Base-by-base conservation (phyloP, 2,797 vertebrate genomes). In the Myoxocephalus aenaeus region DNA sequence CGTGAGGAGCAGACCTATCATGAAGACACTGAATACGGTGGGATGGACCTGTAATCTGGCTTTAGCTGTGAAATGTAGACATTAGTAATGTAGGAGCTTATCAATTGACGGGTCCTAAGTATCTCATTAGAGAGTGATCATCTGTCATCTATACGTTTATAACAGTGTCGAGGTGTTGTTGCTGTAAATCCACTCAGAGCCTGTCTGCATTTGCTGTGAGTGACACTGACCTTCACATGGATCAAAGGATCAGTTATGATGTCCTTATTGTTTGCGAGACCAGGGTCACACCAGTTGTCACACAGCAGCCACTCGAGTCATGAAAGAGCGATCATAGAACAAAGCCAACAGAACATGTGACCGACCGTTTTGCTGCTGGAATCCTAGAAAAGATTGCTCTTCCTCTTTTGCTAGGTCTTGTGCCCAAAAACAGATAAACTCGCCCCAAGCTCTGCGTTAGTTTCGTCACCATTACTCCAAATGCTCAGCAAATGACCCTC, bases 211-310 rank as follows among this genome's bases (percentile, higher is more conserved):
- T 80, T 73, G 18, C 54, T 48, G 20, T 57, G 59, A 80, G 61
- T 66, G 58, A 84, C 82, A 65, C 50, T 36, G 34, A 36, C 73
- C 51, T 46, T 73, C 70, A 32, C 27, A 27, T 20, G 65, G 86
- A 87, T 87, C 77, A 85, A 80, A 86, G 73, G 67, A 86, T 86
- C 75, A 84, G 38, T 73, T 67, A 11, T 38, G 36, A 78, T 53
- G 71, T 66, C 67, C 27, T 68, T 63, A 86, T 54, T 76, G 72
- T 73, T 68, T 70, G 46, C 59, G 63, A 84, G 65, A 44, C 68
- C 65, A 72, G 54, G 71, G 79, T 87, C 75, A 54, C 59, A 54
- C 40, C 32, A 46, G 66, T 54, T 77, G 58, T 74, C 56, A 63
- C 54, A 58, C 62, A 68, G 74, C 77, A 64, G 78, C 83, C 84